phyloP scores from a whole-genome alignment of 2,797 vertebrate species.

The Paramormyrops hopkinsi region DNA sequence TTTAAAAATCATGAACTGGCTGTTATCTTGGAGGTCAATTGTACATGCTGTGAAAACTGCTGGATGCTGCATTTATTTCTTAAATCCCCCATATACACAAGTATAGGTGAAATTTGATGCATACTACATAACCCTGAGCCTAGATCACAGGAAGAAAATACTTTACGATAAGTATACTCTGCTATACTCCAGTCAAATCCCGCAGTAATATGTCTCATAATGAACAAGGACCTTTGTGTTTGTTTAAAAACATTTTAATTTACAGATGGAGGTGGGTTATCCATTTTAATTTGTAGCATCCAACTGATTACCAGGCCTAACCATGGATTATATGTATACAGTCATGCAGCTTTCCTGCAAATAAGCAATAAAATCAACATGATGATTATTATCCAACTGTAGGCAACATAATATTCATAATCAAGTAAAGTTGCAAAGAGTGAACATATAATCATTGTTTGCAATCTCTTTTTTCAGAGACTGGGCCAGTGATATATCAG shows the following conservation, averaged over 20 bases:
- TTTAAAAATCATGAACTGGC: conserved; percentile 1
- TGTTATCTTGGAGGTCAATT: background rate
- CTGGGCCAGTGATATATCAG: background rate
- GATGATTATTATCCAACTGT: background rate
- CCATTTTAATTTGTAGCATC: background rate
- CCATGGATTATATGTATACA: background rate
- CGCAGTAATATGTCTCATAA: background rate
- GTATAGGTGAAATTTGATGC: background rate
- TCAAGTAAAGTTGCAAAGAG: background rate
- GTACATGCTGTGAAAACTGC: background rate
- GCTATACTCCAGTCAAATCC: background rate
- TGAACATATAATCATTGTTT: background rate
- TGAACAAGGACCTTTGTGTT: background rate
- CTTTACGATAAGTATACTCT: background rate
- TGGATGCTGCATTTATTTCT: background rate
- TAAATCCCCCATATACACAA: background rate
- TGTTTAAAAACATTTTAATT: background rate
- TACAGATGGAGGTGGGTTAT: background rate
- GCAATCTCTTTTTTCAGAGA: background rate
- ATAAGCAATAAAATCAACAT: background rate
- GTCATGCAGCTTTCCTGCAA: background rate
- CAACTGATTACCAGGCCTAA: background rate
- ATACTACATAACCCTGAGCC: background rate
- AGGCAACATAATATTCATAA: background rate
- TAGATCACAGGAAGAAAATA: background rate